Evolutionary conservation across 23 tunicate species (phyloP), one percentile per base, ranked within the genome.

Genomic region (Styela clava): DNA sequence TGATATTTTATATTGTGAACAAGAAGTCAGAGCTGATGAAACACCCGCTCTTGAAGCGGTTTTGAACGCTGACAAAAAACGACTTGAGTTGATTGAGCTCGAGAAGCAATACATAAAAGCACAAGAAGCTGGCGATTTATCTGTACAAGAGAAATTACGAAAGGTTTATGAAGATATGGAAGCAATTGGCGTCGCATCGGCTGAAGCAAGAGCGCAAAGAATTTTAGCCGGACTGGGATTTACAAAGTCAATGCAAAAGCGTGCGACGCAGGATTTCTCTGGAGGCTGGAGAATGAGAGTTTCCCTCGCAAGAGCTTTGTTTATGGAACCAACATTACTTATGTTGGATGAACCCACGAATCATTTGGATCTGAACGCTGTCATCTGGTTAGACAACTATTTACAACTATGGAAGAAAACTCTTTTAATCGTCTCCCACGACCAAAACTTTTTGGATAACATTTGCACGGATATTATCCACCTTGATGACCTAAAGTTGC

Each of bases 211-310:
- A 64, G 99, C 99, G 9, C 71, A 90, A 65, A 69, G 99, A 69
- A 96, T 96, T 31, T 79, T 96, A 9, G 93, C 99, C 44, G 99
- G 99, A 83, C 86, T 96, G 7, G 99, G 99, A 1, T 96, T 96
- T 79, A 96, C 97, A 64, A 63, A 30, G 24, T 72, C 89, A 3
- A 96, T 96, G 99, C 99, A 96, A 51, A 74, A 29, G 61, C 80
- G 95, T 22, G 89, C 95, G 1, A 86, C 92, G 3, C 97, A 86
- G 32, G 99, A 96, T 85, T 96, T 96, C 74, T 96, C 99, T 28
- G 99, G 99, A 25, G 99, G 99, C 24, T 96, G 99, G 99, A 85
- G 99, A 82, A 96, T 96, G 99, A 85, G 99, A 81, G 99, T 96
- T 24, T 96, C 99, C 1, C 81, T 96, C 7, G 99, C 99, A 12